Percentiles rank a stretch among this genome's conserved stretches.
phyloP scores from a whole-genome alignment of 2,888 invertebrate genomes.

The Tinea semifulvella region DNA sequence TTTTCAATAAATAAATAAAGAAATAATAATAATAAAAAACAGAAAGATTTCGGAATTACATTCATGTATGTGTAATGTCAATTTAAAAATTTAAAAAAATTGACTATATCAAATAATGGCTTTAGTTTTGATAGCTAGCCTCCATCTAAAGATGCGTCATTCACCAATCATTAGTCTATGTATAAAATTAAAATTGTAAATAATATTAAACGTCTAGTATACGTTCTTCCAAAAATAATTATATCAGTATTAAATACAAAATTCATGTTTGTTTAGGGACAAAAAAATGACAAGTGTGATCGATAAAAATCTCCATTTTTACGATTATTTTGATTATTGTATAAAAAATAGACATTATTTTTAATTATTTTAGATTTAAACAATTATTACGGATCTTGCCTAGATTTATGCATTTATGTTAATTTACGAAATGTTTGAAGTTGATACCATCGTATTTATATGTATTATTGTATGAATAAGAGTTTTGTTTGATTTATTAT shows the following conservation, averaged over 20 bases:
- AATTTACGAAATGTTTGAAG: slow-evolving; percentile 60
- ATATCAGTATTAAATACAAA: slow-evolving; percentile 67
- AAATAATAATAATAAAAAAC: too few species aligned
- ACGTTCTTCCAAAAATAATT: slow-evolving; percentile 55
- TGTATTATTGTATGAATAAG: slow-evolving; percentile 62
- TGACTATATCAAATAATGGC: too few species aligned
- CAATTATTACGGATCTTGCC: slow-evolving; percentile 51
- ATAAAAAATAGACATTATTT: slow-evolving; percentile 10
- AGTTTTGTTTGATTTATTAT: slow-evolving; percentile 64
- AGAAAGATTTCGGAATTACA: too few species aligned
- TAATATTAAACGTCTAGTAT: slow-evolving; percentile 43
- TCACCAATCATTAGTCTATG: too few species aligned
- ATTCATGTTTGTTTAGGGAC: slow-evolving; percentile 61
- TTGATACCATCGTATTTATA: slow-evolving; percentile 66
- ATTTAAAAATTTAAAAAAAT: too few species aligned
- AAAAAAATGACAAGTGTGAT: slow-evolving; percentile 66
- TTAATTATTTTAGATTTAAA: slow-evolving; percentile 22
- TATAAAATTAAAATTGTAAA: too few species aligned
- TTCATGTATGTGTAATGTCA: too few species aligned
- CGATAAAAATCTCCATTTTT: slow-evolving; percentile 45
- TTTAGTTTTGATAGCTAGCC: too few species aligned
- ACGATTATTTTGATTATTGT: slow-evolving; percentile 1
- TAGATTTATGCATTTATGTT: slow-evolving; percentile 62
- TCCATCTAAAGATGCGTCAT: too few species aligned
- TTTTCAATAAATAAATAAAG: too few species aligned